Evolutionary conservation across 2,113 vertebrate genomes (phyloP).

Genomic region (Archocentrus centrarchus): DNA sequence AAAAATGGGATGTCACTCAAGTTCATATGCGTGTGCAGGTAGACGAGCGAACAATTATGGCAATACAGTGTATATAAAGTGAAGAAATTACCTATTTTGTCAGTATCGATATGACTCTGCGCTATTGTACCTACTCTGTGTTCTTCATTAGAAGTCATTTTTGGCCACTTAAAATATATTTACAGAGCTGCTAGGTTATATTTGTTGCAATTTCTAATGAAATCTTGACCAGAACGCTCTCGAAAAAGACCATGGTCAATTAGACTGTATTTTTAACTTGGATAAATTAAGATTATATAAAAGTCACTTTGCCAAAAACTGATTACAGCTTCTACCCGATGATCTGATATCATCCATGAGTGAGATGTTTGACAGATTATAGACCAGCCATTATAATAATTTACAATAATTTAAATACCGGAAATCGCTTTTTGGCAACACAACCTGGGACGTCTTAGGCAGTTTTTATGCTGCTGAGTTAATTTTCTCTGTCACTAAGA

Average conservation of each 20-base stretch:
- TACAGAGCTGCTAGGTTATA: too few relatives aligned
- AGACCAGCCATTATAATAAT: neutral
- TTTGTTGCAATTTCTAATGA: too few relatives aligned
- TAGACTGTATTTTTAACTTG: neutral
- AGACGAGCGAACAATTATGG: too few relatives aligned
- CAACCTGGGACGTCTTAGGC: neutral
- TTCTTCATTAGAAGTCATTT: neutral
- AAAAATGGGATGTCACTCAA: too few relatives aligned
- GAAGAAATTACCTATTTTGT: too few relatives aligned
- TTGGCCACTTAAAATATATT: neutral
- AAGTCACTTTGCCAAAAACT: neutral
- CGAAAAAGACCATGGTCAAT: neutral
- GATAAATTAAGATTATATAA: too few relatives aligned
- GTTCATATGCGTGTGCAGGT: too few relatives aligned
- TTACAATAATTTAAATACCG: neutral
- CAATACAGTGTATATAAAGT: too few relatives aligned
- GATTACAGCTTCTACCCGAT: neutral
- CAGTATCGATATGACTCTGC: too few relatives aligned
- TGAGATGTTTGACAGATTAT: neutral
- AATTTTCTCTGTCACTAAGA: neutral
- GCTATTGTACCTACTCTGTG: fast-evolving
- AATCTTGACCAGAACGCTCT: neutral
- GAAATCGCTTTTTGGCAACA: neutral
- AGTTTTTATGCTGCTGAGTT: neutral
- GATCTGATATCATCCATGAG: too few relatives aligned